Evolutionary conservation across 2,888 invertebrate species (phyloP).

Genomic region (Drosophila nr. perissopoda): DNA sequence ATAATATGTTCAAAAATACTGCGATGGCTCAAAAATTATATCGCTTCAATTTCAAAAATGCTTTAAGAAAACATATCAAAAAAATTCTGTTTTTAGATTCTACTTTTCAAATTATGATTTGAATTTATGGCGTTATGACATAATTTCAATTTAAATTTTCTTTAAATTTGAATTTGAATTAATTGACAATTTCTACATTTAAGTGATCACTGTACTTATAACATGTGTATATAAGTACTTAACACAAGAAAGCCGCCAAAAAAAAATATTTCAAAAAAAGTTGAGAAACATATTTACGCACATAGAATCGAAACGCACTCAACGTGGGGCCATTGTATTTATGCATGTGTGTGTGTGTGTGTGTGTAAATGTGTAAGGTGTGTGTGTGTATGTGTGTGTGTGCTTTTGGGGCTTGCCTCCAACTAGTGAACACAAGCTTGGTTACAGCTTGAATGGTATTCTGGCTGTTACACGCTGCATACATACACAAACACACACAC

Average conservation of each 20-base stretch:
- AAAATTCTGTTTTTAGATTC: neutral
- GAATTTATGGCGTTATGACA: neutral
- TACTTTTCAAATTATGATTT: neutral
- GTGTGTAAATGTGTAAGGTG: neutral
- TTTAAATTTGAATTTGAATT: neutral
- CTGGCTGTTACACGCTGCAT: slow-evolving; percentile 66
- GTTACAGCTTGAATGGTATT: slow-evolving; percentile 64
- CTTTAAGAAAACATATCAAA: neutral
- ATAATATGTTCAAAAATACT: neutral
- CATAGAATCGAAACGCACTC: slow-evolving; percentile 63
- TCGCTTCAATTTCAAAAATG: neutral
- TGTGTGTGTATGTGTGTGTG: slow-evolving; percentile 45
- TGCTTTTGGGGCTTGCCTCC: slow-evolving; percentile 55
- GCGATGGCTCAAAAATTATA: neutral
- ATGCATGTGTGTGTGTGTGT: slow-evolving; percentile 30
- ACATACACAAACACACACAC: slow-evolving; percentile 36
- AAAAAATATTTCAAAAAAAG: slow-evolving; percentile 19
- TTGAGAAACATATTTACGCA: slow-evolving; percentile 32
- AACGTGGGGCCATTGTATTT: slow-evolving; percentile 34
- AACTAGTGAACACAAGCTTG: slow-evolving; percentile 59
- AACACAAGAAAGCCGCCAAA: slow-evolving; percentile 48
- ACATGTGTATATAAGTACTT: slow-evolving; percentile 9
- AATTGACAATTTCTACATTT: neutral
- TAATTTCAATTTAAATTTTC: neutral
- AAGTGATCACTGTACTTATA: slow-evolving; percentile 9